Conservation (phyloP, 1,140 invertebrate genomes). For the Bombus turneri region DNA sequence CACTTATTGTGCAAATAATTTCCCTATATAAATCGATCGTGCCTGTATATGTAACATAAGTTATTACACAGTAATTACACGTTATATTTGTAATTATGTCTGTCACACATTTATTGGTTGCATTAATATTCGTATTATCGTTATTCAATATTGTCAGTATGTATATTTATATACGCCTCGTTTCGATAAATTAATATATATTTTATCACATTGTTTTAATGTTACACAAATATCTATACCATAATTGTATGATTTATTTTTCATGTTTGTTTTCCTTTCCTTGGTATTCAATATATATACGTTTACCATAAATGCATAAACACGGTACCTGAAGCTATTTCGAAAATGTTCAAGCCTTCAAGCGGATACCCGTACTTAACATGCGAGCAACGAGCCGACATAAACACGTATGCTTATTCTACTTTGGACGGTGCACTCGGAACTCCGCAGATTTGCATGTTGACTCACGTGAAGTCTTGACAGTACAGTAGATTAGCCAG, state of each 20-base stretch:
- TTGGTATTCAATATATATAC: background rate
- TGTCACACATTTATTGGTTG: background rate
- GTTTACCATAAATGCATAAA: background rate
- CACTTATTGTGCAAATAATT: background rate
- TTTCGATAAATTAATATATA: background rate
- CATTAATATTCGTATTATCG: background rate
- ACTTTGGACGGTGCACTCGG: conserved; percentile 20
- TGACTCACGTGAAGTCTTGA: conserved; percentile 18
- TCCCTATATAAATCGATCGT: background rate
- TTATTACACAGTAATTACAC: background rate
- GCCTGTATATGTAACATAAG: background rate
- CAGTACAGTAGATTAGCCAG: background rate
- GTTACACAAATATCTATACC: background rate
- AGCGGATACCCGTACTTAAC: background rate
- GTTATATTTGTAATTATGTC: background rate
- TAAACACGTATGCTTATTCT: conserved; percentile 33
- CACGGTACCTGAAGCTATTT: background rate
- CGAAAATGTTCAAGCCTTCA: conserved; percentile 11
- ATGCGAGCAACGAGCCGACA: conserved; percentile 26
- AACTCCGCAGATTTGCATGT: conserved; percentile 33
- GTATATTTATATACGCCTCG: background rate
- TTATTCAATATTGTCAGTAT: background rate
- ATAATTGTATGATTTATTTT: background rate
- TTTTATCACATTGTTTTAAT: no score
- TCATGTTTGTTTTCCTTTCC: background rate